phyloP scores from a whole-genome alignment of 2,797 vertebrate species.

The Poeciliopsis gracilis region DNA sequence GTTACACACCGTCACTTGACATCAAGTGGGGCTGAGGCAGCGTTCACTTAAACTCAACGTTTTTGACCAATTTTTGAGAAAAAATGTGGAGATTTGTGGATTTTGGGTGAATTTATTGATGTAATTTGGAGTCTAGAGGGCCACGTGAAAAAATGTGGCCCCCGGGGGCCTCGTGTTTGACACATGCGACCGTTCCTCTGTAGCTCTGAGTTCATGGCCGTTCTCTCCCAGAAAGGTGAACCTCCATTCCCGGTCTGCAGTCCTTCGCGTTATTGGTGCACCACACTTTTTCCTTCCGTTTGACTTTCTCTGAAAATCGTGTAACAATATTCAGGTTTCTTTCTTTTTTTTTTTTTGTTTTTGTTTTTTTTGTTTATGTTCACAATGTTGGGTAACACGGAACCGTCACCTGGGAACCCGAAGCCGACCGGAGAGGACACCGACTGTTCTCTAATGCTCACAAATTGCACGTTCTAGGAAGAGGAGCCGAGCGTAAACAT shows the following conservation, averaged over 20 bases:
- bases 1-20: too few species aligned
- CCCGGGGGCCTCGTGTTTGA: too few species aligned
- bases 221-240: neutral
- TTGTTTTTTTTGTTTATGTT: neutral
- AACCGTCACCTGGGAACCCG: slow-evolving; percentile 36
- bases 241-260: neutral
- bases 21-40: too few species aligned
- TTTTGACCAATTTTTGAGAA: too few species aligned
- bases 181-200: too few species aligned
- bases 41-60: too few species aligned
- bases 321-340: neutral
- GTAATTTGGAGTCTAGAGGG: too few species aligned
- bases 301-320: neutral
- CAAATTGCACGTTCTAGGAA: slow-evolving; percentile 41
- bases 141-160: too few species aligned
- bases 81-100: too few species aligned
- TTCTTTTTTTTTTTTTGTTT: neutral
- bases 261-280: neutral
- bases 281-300: neutral
- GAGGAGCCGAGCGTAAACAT: slow-evolving; percentile 48
- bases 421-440: slow-evolving; percentile 34
- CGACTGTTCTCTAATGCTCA: slow-evolving; percentile 41
- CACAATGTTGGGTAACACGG: neutral
- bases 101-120: too few species aligned
- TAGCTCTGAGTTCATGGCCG: neutral